Evolutionary conservation across 2,797 vertebrate species (phyloP).

Genomic region (Oreortyx pictus): DNA sequence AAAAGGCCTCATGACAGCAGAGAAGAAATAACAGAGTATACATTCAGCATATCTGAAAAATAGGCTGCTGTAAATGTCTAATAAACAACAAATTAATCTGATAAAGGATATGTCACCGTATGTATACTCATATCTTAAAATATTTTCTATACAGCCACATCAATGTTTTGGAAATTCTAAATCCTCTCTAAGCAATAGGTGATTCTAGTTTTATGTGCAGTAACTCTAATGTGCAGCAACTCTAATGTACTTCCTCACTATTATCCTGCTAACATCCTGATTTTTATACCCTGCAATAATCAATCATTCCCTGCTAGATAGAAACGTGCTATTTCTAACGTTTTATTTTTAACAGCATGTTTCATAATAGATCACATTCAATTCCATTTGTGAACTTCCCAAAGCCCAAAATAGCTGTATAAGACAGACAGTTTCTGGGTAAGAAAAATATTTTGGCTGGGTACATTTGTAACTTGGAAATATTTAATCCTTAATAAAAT

Average conservation of each 20-base stretch:
- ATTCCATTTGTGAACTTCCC: constrained; percentile 66
- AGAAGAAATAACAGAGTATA: neutral
- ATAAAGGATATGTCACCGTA: constrained; percentile 4
- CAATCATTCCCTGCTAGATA: constrained; percentile 63
- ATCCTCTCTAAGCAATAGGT: constrained; percentile 27
- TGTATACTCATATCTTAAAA: constrained; percentile 31
- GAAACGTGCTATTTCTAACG: constrained; percentile 63
- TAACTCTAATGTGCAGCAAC: neutral
- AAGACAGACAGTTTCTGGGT: constrained; percentile 56
- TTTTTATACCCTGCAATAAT: constrained; percentile 56
- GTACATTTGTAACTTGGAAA: constrained; percentile 27
- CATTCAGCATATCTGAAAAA: neutral
- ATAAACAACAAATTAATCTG: constrained; percentile 4
- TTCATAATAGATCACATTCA: constrained; percentile 71
- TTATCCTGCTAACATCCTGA: constrained; percentile 33
- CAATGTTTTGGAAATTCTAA: neutral
- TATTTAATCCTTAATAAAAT: constrained; percentile 36
- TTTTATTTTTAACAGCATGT: constrained; percentile 73
- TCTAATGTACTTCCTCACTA: neutral
- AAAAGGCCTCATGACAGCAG: neutral
- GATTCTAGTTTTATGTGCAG: constrained; percentile 1
- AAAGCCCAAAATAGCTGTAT: constrained; percentile 65
- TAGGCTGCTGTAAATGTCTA: neutral
- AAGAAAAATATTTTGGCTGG: constrained; percentile 51
- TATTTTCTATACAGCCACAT: constrained; percentile 18